Percentiles rank a stretch among this genome's conserved stretches.
Conservation (phyloP, 1,140 invertebrate genomes). For the Alviniconcha marisindica region DNA sequence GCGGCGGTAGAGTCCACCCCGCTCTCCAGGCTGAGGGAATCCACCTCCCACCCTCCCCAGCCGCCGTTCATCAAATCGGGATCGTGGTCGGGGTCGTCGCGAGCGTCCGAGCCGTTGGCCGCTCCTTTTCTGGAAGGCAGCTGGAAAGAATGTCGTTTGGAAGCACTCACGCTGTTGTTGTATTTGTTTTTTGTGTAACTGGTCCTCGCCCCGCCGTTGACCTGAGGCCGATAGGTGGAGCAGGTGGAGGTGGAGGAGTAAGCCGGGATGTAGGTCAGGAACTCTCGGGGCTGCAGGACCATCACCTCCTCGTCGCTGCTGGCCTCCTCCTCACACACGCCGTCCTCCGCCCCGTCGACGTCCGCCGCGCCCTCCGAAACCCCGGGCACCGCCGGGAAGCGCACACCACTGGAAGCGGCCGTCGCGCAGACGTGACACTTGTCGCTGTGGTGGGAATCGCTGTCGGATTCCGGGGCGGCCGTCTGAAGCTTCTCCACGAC, state of each 20-base stretch:
- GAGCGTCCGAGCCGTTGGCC: background rate
- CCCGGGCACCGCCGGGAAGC: background rate
- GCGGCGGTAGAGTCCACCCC: background rate
- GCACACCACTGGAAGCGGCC: background rate
- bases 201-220: background rate
- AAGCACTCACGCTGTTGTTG: background rate
- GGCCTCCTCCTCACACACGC: background rate
- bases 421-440: background rate
- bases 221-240: background rate
- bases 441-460: background rate
- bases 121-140: background rate
- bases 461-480: background rate
- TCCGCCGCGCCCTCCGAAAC: background rate
- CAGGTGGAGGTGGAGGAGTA: background rate
- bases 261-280: no score
- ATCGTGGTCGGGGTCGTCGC: background rate
- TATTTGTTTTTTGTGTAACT: no score
- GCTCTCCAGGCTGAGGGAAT: background rate
- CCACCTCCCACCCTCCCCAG: slow-evolving; percentile 9
- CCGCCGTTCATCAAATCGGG: background rate
- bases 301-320: background rate
- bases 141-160: background rate
- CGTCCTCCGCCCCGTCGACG: background rate
- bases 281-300: background rate
- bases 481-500: slow-evolving; percentile 38